Conservation (phyloP, 2,113 vertebrate species). For the Cyanoramphus novaezelandiae region DNA sequence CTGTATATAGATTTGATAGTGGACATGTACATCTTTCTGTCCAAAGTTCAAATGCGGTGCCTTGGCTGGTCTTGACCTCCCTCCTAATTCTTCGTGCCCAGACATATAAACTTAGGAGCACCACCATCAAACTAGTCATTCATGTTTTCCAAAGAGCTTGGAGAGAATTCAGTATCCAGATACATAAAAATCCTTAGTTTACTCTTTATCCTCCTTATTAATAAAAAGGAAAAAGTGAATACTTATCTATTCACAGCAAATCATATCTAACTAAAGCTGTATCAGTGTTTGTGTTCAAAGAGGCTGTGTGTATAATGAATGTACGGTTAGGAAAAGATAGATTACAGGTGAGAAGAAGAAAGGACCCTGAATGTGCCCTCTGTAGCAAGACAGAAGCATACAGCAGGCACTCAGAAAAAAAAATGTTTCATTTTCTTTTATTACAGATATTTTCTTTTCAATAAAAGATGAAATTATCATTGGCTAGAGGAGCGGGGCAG, state of each 20-base stretch:
- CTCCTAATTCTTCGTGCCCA: not conserved
- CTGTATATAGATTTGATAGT: not conserved
- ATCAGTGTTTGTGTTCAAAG: not conserved
- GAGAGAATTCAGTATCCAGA: not conserved
- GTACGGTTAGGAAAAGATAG: not conserved
- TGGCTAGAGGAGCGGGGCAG: not conserved
- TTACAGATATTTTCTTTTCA: constrained; percentile 35
- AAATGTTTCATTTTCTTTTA: constrained; percentile 1
- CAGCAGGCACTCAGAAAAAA: not conserved
- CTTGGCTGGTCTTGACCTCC: not conserved
- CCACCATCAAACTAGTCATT: not conserved
- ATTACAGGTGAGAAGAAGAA: constrained; percentile 15
- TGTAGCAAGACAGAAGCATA: not conserved
- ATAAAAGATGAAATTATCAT: not conserved
- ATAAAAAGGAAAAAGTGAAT: not conserved
- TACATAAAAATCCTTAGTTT: not conserved
- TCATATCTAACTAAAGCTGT: not conserved
- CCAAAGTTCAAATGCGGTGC: not conserved
- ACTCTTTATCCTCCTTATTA: not conserved
- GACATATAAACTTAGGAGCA: not conserved
- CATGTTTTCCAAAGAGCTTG: not conserved
- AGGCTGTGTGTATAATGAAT: not conserved
- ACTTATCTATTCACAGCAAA: not conserved
- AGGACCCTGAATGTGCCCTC: not conserved
- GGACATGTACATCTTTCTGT: not conserved